phyloP scores from a whole-genome alignment of 2,113 vertebrate species.

The Strix aluco region DNA sequence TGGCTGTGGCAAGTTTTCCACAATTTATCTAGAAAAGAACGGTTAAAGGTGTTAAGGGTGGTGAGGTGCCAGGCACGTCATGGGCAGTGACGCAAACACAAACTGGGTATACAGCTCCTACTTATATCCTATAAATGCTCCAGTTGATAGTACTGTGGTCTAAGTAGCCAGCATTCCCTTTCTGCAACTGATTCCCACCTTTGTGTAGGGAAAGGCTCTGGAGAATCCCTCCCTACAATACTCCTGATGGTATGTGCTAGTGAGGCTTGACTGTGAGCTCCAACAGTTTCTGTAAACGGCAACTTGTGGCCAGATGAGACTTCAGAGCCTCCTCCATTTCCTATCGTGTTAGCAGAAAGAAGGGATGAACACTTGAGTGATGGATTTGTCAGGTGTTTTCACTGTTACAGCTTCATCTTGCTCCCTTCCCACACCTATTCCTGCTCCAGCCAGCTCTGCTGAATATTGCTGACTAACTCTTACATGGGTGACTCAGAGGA shows the following conservation, averaged over 20 bases:
- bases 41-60: not conserved
- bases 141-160: not conserved
- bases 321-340: not conserved
- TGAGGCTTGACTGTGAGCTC: not conserved
- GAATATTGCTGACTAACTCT: conserved; percentile 14
- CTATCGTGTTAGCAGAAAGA: not conserved
- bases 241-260: not conserved
- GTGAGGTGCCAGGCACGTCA: not conserved
- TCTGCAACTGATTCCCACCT: not conserved
- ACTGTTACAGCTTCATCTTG: not conserved
- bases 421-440: not conserved
- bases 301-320: not conserved
- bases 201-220: not conserved
- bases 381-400: not conserved
- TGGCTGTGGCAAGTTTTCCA: not conserved
- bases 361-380: not conserved
- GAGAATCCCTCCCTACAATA: not conserved
- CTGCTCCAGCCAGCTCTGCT: not conserved
- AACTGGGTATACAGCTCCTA: not conserved
- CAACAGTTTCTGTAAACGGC: not conserved
- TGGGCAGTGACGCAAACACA: not conserved
- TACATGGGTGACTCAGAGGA: not conserved
- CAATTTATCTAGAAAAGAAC: not conserved
- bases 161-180: not conserved
- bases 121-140: not conserved